phyloP scores from a whole-genome alignment of 1,140 invertebrate genomes.

The Drosophila paulistorum region DNA sequence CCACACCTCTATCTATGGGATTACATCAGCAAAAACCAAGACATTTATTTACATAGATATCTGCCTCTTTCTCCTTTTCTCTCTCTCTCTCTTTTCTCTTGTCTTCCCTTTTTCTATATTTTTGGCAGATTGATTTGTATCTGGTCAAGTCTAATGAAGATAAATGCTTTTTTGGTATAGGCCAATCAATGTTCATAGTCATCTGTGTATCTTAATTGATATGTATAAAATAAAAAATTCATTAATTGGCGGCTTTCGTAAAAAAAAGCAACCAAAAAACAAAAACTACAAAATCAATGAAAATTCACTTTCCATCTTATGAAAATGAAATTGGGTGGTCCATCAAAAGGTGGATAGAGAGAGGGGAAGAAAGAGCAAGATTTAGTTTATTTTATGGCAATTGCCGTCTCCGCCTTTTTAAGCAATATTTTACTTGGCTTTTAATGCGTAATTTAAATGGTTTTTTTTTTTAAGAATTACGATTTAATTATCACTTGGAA shows the following conservation, averaged over 20 bases:
- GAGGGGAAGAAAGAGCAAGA: background rate
- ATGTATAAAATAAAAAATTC: constrained; percentile 16
- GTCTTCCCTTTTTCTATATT: background rate
- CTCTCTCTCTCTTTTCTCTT: background rate
- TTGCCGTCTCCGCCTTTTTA: background rate
- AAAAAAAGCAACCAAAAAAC: background rate
- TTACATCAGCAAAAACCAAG: constrained; percentile 16
- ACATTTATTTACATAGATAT: constrained; percentile 8
- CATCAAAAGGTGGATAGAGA: background rate
- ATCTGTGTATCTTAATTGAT: background rate
- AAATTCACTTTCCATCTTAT: constrained; percentile 19
- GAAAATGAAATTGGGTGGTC: constrained; percentile 13
- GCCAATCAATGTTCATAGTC: constrained; percentile 9
- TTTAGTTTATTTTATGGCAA: constrained; percentile 2
- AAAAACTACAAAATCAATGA: constrained; percentile 5
- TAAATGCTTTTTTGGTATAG: constrained; percentile 18
- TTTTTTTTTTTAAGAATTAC: background rate
- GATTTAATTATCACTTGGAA: background rate
- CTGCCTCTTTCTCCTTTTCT: background rate
- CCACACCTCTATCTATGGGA: constrained; percentile 11
- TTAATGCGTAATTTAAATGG: background rate
- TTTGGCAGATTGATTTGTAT: constrained; percentile 19
- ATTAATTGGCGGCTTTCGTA: constrained; percentile 13
- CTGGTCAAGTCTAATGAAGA: constrained; percentile 19
- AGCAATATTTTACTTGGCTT: background rate